Percentiles rank a stretch among this genome's conserved stretches.
These are phyloP conservation scores for Natrix natrix DNA, from an alignment of 2,797 vertebrate genomes.

Conservation along the genomic window DNA sequence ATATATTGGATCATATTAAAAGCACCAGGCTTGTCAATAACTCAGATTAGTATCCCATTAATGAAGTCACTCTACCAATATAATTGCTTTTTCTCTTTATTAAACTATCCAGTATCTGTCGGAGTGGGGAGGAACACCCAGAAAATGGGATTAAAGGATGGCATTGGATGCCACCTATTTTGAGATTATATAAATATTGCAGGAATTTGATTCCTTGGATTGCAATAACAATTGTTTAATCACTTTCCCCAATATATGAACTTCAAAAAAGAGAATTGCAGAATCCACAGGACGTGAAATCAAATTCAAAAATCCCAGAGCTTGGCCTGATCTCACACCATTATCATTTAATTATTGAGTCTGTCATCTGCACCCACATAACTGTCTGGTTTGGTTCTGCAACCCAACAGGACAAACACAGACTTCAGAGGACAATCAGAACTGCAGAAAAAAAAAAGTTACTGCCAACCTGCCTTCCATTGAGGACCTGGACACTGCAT, in stretches of 20 bases:
- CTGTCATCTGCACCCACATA: too few relatives aligned
- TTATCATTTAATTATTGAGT: slow-evolving; percentile 22
- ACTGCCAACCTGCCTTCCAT: too few relatives aligned
- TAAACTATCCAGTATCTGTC: slow-evolving; percentile 67
- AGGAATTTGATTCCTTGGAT: slow-evolving; percentile 77
- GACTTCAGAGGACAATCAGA: too few relatives aligned
- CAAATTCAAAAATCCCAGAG: slow-evolving; percentile 56
- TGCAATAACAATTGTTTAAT: slow-evolving; percentile 81
- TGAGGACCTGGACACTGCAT: too few relatives aligned
- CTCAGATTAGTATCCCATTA: slow-evolving; percentile 82
- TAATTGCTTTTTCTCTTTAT: slow-evolving; percentile 76
- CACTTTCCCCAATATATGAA: slow-evolving; percentile 72
- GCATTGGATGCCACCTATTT: slow-evolving; percentile 78
- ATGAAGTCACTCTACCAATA: slow-evolving; percentile 77
- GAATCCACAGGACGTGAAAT: slow-evolving; percentile 55
- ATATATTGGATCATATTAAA: slow-evolving; percentile 77
- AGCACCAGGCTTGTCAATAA: slow-evolving; percentile 78
- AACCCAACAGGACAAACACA: too few relatives aligned
- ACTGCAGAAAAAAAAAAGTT: too few relatives aligned
- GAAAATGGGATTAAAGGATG: slow-evolving; percentile 85
- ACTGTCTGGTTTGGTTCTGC: too few relatives aligned
- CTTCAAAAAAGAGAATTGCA: slow-evolving; percentile 70
- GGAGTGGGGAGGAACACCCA: slow-evolving; percentile 53
- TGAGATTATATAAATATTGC: slow-evolving; percentile 76
- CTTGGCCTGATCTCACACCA: slow-evolving; percentile 36